Evolutionary conservation across 2,113 vertebrate genomes (phyloP).

Genomic region (Uria lomvia): DNA sequence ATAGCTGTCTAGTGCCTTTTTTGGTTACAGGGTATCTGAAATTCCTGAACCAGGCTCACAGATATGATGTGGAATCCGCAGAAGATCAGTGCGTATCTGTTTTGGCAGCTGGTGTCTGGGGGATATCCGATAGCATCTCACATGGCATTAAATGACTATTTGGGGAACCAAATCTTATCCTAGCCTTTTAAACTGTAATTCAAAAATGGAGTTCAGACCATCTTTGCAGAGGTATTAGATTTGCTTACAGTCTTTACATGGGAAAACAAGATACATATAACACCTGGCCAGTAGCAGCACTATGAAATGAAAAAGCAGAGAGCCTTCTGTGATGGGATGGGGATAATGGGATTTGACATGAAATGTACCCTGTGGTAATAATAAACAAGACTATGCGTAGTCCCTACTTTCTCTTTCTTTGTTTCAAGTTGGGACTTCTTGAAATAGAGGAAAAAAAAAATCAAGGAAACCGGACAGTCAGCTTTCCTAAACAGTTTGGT

Average conservation of each 20-base stretch:
- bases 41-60: neutral
- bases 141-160: neutral
- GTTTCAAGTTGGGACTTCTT: neutral
- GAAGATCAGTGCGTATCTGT: neutral
- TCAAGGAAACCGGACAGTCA: neutral
- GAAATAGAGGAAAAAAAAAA: rapidly evolving
- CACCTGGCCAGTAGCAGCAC: neutral
- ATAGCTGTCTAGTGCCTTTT: neutral
- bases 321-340: neutral
- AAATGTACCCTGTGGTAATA: neutral
- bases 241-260: neutral
- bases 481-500: neutral
- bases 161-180: neutral
- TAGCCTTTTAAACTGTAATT: neutral
- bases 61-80: neutral
- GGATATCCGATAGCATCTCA: neutral
- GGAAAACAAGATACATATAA: neutral
- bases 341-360: neutral
- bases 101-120: neutral
- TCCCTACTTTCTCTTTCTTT: neutral
- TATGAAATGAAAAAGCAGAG: neutral
- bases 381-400: neutral
- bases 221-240: neutral
- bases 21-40: neutral
- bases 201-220: neutral